These are phyloP conservation scores for Solenopsis invicta DNA, from an alignment of 1,140 invertebrate genomes.

Conservation along the genomic window DNA sequence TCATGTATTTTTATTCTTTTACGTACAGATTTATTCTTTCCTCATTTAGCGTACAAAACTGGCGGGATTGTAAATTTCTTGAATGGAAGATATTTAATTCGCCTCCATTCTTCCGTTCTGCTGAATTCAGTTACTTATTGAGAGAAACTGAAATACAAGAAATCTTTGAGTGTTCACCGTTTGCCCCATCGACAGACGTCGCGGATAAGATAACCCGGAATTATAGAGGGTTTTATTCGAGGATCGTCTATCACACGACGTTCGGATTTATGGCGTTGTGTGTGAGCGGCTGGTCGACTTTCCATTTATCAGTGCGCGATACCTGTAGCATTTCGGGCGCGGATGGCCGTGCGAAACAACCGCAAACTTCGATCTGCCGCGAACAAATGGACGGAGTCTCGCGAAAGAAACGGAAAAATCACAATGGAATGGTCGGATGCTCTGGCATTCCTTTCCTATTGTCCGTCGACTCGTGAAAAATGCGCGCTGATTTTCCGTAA, in stretches of 20 bases:
- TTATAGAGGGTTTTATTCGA: constrained; percentile 72
- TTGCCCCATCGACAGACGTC: constrained; percentile 63
- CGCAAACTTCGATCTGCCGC: constrained; percentile 74
- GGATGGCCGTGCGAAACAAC: constrained; percentile 71
- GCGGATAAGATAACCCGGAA: constrained; percentile 65
- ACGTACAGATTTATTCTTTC: not conserved
- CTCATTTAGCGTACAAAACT: not conserved
- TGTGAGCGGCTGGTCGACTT: constrained; percentile 63
- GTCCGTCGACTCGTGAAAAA: constrained; percentile 76
- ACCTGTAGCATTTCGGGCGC: constrained; percentile 70
- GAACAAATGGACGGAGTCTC: constrained; percentile 76
- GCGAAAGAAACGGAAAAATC: constrained; percentile 75
- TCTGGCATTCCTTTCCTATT: constrained; percentile 66
- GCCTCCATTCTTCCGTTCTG: not conserved
- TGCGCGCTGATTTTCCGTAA: constrained; percentile 78
- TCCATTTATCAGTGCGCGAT: constrained; percentile 73
- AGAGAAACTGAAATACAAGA: constrained; percentile 30
- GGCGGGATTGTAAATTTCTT: not conserved
- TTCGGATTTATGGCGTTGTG: constrained; percentile 67
- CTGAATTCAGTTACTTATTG: constrained; percentile 2
- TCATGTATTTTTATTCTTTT: not conserved
- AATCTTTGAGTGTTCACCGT: constrained; percentile 34
- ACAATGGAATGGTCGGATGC: constrained; percentile 71
- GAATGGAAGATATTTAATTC: constrained; percentile 11
- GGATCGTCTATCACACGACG: constrained; percentile 66